A percentile compares a stretch with the other conserved stretches of the same genome.
phyloP scores from a whole-genome alignment of 2,888 invertebrate genomes.

The Polymixis flavicincta region DNA sequence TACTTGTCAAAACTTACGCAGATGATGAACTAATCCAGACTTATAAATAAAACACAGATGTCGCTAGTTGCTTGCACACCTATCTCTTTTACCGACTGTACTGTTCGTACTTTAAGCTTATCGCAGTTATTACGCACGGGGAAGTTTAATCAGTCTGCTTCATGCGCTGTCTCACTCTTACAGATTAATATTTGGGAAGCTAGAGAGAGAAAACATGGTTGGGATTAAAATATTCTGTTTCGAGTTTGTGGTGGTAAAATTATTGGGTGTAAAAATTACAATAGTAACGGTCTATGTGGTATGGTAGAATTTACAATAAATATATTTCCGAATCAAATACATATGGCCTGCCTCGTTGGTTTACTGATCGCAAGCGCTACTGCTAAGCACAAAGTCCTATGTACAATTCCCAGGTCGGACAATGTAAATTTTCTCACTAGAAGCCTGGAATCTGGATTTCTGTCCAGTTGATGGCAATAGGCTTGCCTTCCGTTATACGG shows the following conservation, averaged over 20 bases:
- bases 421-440: no score
- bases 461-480: no score
- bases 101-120: conserved; percentile 35
- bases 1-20: neutral
- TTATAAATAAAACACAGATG: conserved; percentile 5
- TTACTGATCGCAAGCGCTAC: no score
- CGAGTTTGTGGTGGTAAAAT: conserved; percentile 1
- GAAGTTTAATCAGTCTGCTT: conserved; percentile 31
- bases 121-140: conserved; percentile 41
- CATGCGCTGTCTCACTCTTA: conserved; percentile 20
- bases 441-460: no score
- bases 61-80: conserved; percentile 3
- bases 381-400: no score
- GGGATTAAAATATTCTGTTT: conserved; percentile 21
- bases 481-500: no score
- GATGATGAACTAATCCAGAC: neutral
- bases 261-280: neutral
- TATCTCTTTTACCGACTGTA: conserved; percentile 23
- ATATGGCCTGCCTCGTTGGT: no score
- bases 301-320: neutral
- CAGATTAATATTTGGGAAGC: neutral
- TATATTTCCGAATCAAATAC: neutral
- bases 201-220: neutral
- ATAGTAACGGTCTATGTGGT: neutral
- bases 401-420: no score